Evolutionary conservation across 2,113 vertebrate species (phyloP), one percentile per base, ranked within the genome.

Genomic region (Tretioscincus oriximinensis): DNA sequence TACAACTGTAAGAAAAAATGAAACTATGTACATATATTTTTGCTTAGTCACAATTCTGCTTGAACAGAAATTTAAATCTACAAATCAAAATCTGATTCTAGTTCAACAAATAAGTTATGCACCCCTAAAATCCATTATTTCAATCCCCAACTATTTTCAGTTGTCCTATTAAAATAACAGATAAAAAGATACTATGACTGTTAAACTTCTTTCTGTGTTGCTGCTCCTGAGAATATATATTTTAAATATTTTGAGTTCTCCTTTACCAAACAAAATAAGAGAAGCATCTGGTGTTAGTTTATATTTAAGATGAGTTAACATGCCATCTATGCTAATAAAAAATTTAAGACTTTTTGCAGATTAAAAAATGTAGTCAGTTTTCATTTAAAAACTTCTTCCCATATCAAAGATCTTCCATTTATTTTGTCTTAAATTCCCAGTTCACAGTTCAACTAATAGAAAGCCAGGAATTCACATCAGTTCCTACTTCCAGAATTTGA

Each of bases 151-250:
- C 16, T 18, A 79, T 28, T 10, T 66, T 20, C 71, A 65, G n/a
- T 76, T 1, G n/a, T 75, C 76, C 26, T 74, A 21, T 20, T 63
- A n/a, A 24, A 45, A 9, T 2, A 64, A 35, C 31, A 4, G 70
- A 0, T 18, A 0, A 3, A 12, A 22, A 2, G 0, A 0, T 14
- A 9, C 9, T 14, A 51, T 14, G 9, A 16, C 51, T 51, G 51
- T 9, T 9, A 16, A 41, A 41, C 35, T 9, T 16, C 12, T 58
- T 12, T 18, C 14, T 18, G 14, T 18, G 14, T 18, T 18, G 16
- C 54, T 58, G 14, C 54, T 58, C 47, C 47, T 47, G 7, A 51
- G 73, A 77, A 31, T 74, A 49, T 24, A 12, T 12, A 49, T 26
- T 8, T 58, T 16, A 41, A 1, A 26, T 26, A 51, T 49, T 69